Percentiles rank a stretch among this genome's conserved stretches.
Evolutionary conservation across 2,797 vertebrate species (phyloP).

Genomic region (Monodelphis domestica): DNA sequence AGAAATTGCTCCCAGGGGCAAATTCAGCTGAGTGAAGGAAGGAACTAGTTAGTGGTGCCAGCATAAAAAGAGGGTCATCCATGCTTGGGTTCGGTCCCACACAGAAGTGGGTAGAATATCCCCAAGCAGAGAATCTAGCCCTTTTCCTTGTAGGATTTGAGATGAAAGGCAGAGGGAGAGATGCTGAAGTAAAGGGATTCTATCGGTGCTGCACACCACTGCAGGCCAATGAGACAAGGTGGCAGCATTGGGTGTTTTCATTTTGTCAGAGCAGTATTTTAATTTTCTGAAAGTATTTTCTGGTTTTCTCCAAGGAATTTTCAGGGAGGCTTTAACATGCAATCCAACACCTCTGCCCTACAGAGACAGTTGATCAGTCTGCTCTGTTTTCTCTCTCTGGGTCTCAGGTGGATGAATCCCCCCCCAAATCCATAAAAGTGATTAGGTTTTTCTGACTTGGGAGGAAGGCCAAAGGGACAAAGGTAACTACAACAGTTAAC

Average conservation of each 20-base stretch:
- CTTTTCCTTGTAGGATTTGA: background rate
- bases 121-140: background rate
- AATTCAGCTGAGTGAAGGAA: background rate
- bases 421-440: constrained; percentile 64
- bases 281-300: background rate
- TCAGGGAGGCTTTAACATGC: background rate
- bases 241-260: background rate
- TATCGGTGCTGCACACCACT: background rate
- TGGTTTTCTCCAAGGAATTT: background rate
- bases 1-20: background rate
- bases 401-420: constrained; percentile 58
- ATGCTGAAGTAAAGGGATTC: background rate
- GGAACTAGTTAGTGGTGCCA: background rate
- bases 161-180: background rate
- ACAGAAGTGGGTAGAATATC: background rate
- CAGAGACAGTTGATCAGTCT: constrained; percentile 36
- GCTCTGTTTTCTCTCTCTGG: constrained; percentile 15
- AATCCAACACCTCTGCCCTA: background rate
- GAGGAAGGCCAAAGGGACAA: constrained; percentile 56
- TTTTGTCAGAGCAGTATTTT: background rate
- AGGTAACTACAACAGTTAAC: constrained; percentile 9
- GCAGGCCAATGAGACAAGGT: background rate
- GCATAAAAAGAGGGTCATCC: background rate
- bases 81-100: background rate
- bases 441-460: constrained; percentile 42